A percentile compares a stretch with the other conserved stretches of the same genome.
phyloP scores from a whole-genome alignment of 2,888 invertebrate species.

The Galerucella pusilla region DNA sequence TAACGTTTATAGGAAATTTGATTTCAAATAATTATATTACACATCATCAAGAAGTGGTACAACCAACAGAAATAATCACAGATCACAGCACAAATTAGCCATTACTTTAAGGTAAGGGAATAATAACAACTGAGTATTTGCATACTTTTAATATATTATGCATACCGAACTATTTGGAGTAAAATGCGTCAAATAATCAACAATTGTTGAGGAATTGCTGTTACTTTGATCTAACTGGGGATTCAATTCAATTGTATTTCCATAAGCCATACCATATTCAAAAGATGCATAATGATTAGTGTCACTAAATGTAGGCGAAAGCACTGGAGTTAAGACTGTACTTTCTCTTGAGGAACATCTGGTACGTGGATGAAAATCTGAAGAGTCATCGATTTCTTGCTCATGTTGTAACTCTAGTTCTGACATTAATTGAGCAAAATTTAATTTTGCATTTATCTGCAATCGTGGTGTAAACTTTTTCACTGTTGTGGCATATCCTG shows the following conservation, averaged over 20 bases:
- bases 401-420: conserved; percentile 23
- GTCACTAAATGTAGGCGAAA: conserved; percentile 1
- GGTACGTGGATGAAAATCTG: conserved; percentile 7
- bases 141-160: too few species aligned
- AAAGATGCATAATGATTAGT: background rate
- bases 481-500: conserved; percentile 19
- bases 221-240: conserved; percentile 6
- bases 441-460: conserved; percentile 21
- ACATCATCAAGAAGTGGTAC: too few species aligned
- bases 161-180: too few species aligned
- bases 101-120: too few species aligned
- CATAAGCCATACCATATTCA: conserved; percentile 6
- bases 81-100: too few species aligned
- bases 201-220: background rate
- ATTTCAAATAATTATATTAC: too few species aligned
- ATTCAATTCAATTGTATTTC: conserved; percentile 8
- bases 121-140: too few species aligned
- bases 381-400: background rate
- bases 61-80: too few species aligned
- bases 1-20: too few species aligned
- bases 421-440: conserved; percentile 17
- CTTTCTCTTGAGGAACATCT: conserved; percentile 9
- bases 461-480: conserved; percentile 23
- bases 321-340: conserved; percentile 7
- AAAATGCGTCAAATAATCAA: too few species aligned